Conservation (phyloP, 2,888 invertebrate species). For the Lypha dubia region DNA sequence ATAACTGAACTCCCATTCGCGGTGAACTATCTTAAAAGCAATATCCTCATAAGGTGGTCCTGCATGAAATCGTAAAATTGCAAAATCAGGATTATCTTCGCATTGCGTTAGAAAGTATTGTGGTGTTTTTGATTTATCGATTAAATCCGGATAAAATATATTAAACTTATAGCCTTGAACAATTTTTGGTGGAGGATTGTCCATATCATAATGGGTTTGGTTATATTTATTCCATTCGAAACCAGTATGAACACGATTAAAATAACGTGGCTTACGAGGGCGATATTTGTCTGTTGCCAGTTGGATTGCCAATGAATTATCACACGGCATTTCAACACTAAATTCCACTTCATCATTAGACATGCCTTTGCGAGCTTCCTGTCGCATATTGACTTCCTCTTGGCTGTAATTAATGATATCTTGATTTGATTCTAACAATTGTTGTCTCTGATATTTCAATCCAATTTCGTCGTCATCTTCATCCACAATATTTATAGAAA, state of each 20-base stretch:
- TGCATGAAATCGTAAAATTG: constrained; percentile 96
- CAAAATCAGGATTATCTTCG: constrained; percentile 96
- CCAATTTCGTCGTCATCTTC: constrained; percentile 90
- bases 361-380: constrained; percentile 93
- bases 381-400: constrained; percentile 88
- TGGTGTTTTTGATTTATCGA: constrained; percentile 95
- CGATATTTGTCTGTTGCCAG: constrained; percentile 98
- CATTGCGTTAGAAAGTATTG: constrained; percentile 96
- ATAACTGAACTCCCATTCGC: constrained; percentile 99
- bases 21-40: constrained; percentile 86
- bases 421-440: constrained; percentile 82
- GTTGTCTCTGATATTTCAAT: constrained; percentile 88
- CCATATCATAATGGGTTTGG: constrained; percentile 99
- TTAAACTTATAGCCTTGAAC: constrained; percentile 99
- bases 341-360: constrained; percentile 94
- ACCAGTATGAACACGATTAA: constrained; percentile 97
- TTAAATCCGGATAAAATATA: constrained; percentile 99
- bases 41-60: constrained; percentile 99
- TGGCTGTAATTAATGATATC: constrained; percentile 76
- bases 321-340: constrained; percentile 93
- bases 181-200: constrained; percentile 99
- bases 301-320: constrained; percentile 85
- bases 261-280: constrained; percentile 98
- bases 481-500: constrained; percentile 88
- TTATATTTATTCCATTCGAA: constrained; percentile 99